phyloP scores from a whole-genome alignment of 2,888 invertebrate genomes.

The Catocala sponsa region DNA sequence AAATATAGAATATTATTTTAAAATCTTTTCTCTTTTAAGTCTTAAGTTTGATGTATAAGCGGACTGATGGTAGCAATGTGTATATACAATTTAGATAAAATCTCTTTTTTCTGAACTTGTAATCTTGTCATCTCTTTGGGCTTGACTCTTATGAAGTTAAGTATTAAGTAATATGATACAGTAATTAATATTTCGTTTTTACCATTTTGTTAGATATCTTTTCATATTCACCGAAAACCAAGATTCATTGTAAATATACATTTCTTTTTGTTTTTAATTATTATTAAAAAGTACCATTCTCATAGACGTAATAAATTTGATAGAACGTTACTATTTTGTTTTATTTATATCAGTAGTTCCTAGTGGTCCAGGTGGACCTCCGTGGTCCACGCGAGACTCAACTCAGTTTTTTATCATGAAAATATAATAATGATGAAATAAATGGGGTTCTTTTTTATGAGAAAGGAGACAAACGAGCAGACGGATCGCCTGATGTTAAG shows the following conservation, averaged over 20 bases:
- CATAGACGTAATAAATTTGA: constrained; percentile 63
- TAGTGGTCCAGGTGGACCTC: too few species aligned
- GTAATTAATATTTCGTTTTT: constrained; percentile 50
- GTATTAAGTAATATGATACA: constrained; percentile 52
- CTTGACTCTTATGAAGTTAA: constrained; percentile 59
- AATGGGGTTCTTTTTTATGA: too few species aligned
- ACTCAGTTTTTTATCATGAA: too few species aligned
- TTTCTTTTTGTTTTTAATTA: constrained; percentile 52
- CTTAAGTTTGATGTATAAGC: constrained; percentile 8
- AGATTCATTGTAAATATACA: constrained; percentile 62
- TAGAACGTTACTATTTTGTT: constrained; percentile 52
- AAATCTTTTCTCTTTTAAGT: not conserved
- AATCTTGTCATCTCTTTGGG: constrained; percentile 67
- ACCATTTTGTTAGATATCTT: constrained; percentile 43
- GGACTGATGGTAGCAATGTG: constrained; percentile 21
- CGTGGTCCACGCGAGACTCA: too few species aligned
- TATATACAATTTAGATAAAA: constrained; percentile 19
- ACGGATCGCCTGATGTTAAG: too few species aligned
- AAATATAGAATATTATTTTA: not conserved
- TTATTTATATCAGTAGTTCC: too few species aligned
- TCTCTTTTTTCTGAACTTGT: constrained; percentile 17
- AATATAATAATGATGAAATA: too few species aligned
- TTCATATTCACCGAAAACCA: constrained; percentile 26
- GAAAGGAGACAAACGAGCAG: too few species aligned
- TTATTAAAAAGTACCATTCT: constrained; percentile 51